Base-by-base conservation (phyloP, 2,797 vertebrate genomes). In the Danio tinwini region DNA sequence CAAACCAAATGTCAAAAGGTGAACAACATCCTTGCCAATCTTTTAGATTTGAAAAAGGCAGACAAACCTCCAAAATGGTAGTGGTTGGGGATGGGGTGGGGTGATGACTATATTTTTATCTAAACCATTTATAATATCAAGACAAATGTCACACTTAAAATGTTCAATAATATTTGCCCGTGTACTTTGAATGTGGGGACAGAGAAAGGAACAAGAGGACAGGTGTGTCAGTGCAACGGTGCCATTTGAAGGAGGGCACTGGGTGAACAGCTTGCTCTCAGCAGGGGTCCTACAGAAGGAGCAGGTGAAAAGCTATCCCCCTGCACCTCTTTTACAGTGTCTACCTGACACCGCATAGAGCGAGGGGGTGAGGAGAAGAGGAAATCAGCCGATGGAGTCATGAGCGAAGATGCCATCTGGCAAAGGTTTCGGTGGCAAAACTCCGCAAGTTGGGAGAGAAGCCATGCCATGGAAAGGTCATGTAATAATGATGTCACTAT, bases 201-300 rank as follows among this genome's bases (percentile, higher is more conserved):
- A 39, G 81, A 67, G 80, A 82, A 81, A 86, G 74, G 87, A 53
- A 61, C 69, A 50, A 61, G 53, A 69, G 86, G 87, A 89, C 89
- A 90, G 91, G 89, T 92, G 89, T 85, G 85, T 83, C 77, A 19
- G 74, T 83, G 74, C 84, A 63, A 74, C 59, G 40, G 67, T 71
- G 80, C 29, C 76, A 61, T 75, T 78, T 21, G 55, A 80, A 70
- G 76, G 84, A 79, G 81, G 86, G 58, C 84, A 50, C 69, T 19
- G 88, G 86, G 89, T 90, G 87, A 92, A 91, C 91, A 92, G 91
- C 91, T 91, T 92, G 90, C 87, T 92, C 90, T 91, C 92, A 89
- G 90, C 78, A 87, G 91, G 90, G 87, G 90, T 90, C 88, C 84
- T 68, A 37, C 81, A 83, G 89, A 90, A 90, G 90, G 90, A 89